Evolutionary conservation across 2,797 vertebrate species (phyloP).

Genomic region (Synaphobranchus kaupii): DNA sequence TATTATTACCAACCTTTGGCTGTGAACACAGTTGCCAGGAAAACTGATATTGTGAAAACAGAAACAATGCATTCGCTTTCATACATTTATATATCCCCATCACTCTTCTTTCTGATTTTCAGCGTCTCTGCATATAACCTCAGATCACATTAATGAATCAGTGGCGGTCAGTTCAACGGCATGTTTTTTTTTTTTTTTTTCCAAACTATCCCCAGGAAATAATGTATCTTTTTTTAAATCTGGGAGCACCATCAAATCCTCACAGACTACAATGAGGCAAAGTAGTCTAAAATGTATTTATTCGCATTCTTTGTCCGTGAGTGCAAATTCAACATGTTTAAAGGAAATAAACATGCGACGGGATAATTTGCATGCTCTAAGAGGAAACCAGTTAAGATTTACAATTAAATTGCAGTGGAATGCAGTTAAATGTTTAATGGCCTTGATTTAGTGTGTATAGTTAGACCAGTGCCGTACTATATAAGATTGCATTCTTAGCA

Average conservation of each 20-base stretch:
- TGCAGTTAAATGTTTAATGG: neutral
- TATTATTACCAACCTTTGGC: constrained; percentile 78
- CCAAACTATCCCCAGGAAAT: neutral
- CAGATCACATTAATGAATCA: constrained; percentile 74
- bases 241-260: neutral
- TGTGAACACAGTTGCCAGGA: constrained; percentile 61
- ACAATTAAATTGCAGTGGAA: neutral
- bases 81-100: constrained; percentile 76
- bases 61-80: constrained; percentile 80
- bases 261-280: neutral
- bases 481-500: neutral
- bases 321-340: neutral
- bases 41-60: constrained; percentile 50
- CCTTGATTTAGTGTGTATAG: neutral
- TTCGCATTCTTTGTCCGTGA: neutral
- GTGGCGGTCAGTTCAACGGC: constrained; percentile 34
- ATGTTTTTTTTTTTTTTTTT: neutral
- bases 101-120: constrained; percentile 63
- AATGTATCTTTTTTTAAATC: neutral
- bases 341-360: neutral
- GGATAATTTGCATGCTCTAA: neutral
- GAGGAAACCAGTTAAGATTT: neutral
- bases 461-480: neutral
- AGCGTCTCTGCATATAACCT: constrained; percentile 67
- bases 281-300: neutral